phyloP scores from a whole-genome alignment of 2,113 vertebrate genomes.

The Synchiropus splendidus region DNA sequence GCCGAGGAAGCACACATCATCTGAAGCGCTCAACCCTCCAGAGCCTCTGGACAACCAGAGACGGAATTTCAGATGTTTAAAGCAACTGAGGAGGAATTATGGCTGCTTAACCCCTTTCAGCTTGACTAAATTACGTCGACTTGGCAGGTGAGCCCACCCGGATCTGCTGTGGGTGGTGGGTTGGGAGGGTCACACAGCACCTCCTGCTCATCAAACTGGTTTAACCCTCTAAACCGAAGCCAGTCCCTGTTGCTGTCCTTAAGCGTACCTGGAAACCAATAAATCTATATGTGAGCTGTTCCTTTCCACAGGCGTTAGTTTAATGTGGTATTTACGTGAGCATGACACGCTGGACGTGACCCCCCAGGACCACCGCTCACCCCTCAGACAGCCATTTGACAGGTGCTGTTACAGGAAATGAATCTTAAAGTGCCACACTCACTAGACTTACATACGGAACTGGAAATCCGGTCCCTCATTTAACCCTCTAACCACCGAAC shows the following conservation, averaged over 20 bases:
- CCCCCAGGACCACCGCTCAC: no score
- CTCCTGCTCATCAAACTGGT: slow-evolving; percentile 16
- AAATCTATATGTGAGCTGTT: slow-evolving; percentile 67
- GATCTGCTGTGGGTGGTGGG: slow-evolving; percentile 17
- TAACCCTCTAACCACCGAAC: no score
- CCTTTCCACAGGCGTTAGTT: slow-evolving; percentile 68
- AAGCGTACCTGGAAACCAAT: slow-evolving; percentile 39
- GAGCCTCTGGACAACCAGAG: slow-evolving; percentile 10
- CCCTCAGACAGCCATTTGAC: no score
- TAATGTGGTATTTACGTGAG: slow-evolving; percentile 69
- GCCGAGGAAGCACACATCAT: slow-evolving; percentile 11
- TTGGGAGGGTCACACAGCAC: slow-evolving; percentile 17
- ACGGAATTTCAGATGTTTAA: slow-evolving; percentile 44
- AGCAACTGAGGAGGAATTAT: slow-evolving; percentile 38
- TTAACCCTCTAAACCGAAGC: slow-evolving; percentile 25
- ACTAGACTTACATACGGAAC: no score
- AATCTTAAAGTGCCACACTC: no score
- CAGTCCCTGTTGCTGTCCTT: slow-evolving; percentile 7
- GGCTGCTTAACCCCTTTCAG: slow-evolving; percentile 42
- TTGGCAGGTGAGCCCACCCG: slow-evolving; percentile 32
- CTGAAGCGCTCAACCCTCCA: slow-evolving; percentile 15
- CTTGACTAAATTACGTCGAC: background rate
- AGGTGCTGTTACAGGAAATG: no score
- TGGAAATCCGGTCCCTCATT: no score
- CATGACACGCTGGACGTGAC: slow-evolving; percentile 48